Evolutionary conservation across 2,888 invertebrate species (phyloP), one percentile per base, ranked within the genome.

Genomic region (Emmelina monodactyla): DNA sequence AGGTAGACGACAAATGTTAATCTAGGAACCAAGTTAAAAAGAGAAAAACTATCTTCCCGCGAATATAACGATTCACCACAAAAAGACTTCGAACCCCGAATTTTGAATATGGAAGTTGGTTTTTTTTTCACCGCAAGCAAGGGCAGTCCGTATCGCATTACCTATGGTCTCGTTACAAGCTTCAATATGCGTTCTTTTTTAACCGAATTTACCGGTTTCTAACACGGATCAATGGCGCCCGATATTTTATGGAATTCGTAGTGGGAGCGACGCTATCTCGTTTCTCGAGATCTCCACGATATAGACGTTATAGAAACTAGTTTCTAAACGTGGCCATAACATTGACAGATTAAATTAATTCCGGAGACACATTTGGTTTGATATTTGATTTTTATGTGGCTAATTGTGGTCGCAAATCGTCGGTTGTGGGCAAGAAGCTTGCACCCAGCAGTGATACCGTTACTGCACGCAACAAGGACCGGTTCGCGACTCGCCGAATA

Each of bases 141-240:
- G 65, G 66, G 52, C 54, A 66, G 66, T 66, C 67, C 67, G 66
- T 69, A 71, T 78, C 71, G 59, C 70, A 67, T 78, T 76, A 72
- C 76, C 58, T 53, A 62, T 66, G 70, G 70, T 71, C 67, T 75
- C 62, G 68, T 73, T 69, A 67, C 70, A 59, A 50, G 55, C 53
- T 49, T 50, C 64, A 63, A 65, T 67, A 64, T 61, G 56, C 53
- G 50, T 58, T 46, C 45, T 52, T 51, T 46, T 59, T 58, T 55
- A 47, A 61, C 58, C 54, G 51, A 62, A 61, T 64, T 57, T 61
- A 62, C 65, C 59, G 63, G 61, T 62, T 58, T 49, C 58, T 55
- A 55, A 52, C 51, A 46, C 46, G 44, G 44, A 46, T 47, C 49
- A 50, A 49, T 56, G 58, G 61, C 59, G 62, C 57, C 62, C 58